Conservation (phyloP, 92 coral and sea anemone genomes). For the Phenganax subtilis region DNA sequence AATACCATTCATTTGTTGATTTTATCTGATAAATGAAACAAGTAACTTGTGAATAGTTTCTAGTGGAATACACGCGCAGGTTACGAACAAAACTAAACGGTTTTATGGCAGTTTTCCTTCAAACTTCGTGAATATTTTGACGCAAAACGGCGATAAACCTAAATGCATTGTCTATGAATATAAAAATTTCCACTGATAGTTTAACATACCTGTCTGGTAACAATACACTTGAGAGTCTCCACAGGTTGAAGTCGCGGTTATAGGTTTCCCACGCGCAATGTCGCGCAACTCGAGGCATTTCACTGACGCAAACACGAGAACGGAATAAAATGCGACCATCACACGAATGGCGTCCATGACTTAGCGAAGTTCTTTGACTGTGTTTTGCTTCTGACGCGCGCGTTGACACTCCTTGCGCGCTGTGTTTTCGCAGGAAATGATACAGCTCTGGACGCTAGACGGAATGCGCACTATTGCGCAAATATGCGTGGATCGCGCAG, state of each 20-base stretch:
- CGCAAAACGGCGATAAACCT: too few species aligned
- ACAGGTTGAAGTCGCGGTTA: constrained; percentile 30
- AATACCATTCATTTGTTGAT: background rate
- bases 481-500: constrained; percentile 16
- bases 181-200: too few species aligned
- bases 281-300: constrained; percentile 16
- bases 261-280: constrained; percentile 30
- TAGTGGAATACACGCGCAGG: too few species aligned
- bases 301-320: background rate
- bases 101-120: too few species aligned
- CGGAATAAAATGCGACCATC: constrained; percentile 4
- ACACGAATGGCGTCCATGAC: background rate
- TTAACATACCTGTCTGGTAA: constrained; percentile 15
- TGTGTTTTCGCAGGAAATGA: constrained; percentile 33
- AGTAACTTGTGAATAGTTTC: background rate
- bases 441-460: constrained; percentile 6
- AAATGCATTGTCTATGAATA: too few species aligned
- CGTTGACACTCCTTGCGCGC: constrained; percentile 33
- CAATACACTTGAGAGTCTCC: constrained; percentile 11
- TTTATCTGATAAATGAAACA: background rate
- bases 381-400: constrained; percentile 14
- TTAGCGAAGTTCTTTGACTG: background rate
- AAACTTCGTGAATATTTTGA: too few species aligned
- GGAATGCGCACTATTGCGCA: constrained; percentile 22
- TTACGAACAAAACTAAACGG: too few species aligned